Conservation (phyloP, 35 echinoderm and acorn worm genomes). For the Amphiura filiformis region DNA sequence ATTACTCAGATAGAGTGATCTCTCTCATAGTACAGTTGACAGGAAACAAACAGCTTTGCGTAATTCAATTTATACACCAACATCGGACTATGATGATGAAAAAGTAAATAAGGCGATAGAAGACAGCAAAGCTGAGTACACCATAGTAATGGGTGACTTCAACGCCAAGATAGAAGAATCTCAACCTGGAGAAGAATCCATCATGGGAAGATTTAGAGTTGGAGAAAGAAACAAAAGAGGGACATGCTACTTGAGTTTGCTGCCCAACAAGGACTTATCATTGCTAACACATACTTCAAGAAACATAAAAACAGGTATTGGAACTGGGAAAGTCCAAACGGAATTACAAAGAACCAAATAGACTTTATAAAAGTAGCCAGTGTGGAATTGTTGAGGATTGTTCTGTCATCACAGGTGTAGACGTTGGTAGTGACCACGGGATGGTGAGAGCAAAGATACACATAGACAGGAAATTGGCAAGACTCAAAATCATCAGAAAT, state of each 20-base stretch:
- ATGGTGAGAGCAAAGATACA: slow-evolving; percentile 8
- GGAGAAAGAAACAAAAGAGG: slow-evolving; percentile 21
- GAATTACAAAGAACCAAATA: not conserved
- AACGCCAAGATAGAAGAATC: slow-evolving; percentile 13
- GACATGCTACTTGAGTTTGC: slow-evolving; percentile 11
- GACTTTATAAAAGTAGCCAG: not conserved
- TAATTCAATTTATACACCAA: slow-evolving; percentile 27
- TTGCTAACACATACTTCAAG: slow-evolving; percentile 21
- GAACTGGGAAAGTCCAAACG: slow-evolving; percentile 33
- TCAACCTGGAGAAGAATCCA: slow-evolving; percentile 3
- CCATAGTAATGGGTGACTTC: slow-evolving; percentile 27
- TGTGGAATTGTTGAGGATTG: slow-evolving; percentile 16
- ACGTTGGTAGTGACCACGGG: slow-evolving; percentile 18
- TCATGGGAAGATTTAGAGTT: slow-evolving; percentile 13
- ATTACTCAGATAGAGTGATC: not conserved
- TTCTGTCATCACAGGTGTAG: not conserved
- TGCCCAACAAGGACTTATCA: not conserved
- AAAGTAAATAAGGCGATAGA: not conserved
- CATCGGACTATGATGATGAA: not conserved
- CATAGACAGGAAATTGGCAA: slow-evolving; percentile 4
- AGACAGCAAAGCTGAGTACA: not conserved
- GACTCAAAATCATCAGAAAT: slow-evolving; percentile 2
- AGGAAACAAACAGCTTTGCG: not conserved
- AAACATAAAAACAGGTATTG: slow-evolving; percentile 11
- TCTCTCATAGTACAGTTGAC: slow-evolving; percentile 20